Base-by-base conservation (phyloP, 2,113 vertebrate genomes). In the Clinocottus analis region DNA sequence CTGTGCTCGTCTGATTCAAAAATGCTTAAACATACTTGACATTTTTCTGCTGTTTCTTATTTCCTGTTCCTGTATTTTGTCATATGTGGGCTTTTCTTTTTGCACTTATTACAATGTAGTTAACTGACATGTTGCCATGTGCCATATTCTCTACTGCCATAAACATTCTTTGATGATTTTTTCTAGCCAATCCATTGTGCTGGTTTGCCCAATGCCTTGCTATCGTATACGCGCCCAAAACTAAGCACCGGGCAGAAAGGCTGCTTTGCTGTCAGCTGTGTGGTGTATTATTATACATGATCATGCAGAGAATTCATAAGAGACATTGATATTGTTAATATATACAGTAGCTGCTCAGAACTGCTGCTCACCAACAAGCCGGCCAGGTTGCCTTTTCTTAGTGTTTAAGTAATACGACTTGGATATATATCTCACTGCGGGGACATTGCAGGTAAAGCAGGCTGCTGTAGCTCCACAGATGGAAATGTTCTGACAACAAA, bases 121-220 rank as follows among this genome's bases (percentile, higher is more conserved):
- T 74, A 74, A 77, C 64, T 71, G 70, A 89, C 83, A 83, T 78
- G 67, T 85, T 79, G 65, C 58, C 47, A 19, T 72, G 83, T 88
- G 88, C 89, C 91, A 93, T 88, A 83, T 84, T 74, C 82, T 87
- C 72, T 81, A 84, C 82, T 91, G 87, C 87, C 82, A 90, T 89
- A 35, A 70, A 58, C 64, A 79, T 69, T 77, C 58, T 76, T 77
- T 67, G 23, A 85, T 51, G 65, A 72, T 89, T 83, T 88, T 83
- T 87, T 75, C 82, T 85, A 75, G 80, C 82, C 62, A 83, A 87
- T 88, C 85, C 86, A 87, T 89, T 82, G 89, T 92, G 90, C 90
- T 91, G 84, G 87, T 86, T 76, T 37, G 83, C 79, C 86, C 77
- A 77, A 90, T 90, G 90, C 91, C 91, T 89, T 92, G 82, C 89